Conservation (phyloP, 2,888 invertebrate species). For the Xanthostigma xanthostigma region DNA sequence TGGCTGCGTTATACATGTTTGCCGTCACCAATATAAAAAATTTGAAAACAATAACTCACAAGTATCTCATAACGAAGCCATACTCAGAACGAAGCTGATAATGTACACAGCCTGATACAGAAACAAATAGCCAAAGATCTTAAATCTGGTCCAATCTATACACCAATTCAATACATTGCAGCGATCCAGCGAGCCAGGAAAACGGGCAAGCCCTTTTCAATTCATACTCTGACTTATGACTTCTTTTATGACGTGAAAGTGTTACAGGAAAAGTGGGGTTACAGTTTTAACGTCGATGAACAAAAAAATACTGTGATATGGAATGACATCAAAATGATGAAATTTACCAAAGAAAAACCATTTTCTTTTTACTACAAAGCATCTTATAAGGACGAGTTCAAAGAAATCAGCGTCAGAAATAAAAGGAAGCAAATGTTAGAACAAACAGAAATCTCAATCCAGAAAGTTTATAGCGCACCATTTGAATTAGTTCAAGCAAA, state of each 20-base stretch:
- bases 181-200: slow-evolving; percentile 13
- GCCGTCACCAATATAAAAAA: too few relatives aligned
- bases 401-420: too few relatives aligned
- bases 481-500: too few relatives aligned
- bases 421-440: too few relatives aligned
- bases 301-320: slow-evolving; percentile 13
- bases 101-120: slow-evolving; percentile 13
- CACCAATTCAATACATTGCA: slow-evolving; percentile 13
- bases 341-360: slow-evolving; percentile 10
- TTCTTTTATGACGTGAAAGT: slow-evolving; percentile 11
- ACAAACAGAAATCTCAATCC: too few relatives aligned
- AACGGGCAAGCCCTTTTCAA: slow-evolving; percentile 10
- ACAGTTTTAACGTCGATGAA: slow-evolving; percentile 13
- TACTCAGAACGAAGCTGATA: slow-evolving; percentile 14
- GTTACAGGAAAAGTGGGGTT: slow-evolving; percentile 13
- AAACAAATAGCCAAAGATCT: slow-evolving; percentile 18
- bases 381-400: not conserved
- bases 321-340: slow-evolving; percentile 12
- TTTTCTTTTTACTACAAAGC: not conserved
- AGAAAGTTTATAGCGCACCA: too few relatives aligned
- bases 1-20: slow-evolving; percentile 11
- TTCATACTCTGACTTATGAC: slow-evolving; percentile 11
- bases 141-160: slow-evolving; percentile 17
- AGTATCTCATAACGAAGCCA: slow-evolving; percentile 13
- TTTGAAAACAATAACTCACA: slow-evolving; percentile 13